Evolutionary conservation across 1,140 invertebrate genomes (phyloP).

Genomic region (Tetramorium parvispinum): DNA sequence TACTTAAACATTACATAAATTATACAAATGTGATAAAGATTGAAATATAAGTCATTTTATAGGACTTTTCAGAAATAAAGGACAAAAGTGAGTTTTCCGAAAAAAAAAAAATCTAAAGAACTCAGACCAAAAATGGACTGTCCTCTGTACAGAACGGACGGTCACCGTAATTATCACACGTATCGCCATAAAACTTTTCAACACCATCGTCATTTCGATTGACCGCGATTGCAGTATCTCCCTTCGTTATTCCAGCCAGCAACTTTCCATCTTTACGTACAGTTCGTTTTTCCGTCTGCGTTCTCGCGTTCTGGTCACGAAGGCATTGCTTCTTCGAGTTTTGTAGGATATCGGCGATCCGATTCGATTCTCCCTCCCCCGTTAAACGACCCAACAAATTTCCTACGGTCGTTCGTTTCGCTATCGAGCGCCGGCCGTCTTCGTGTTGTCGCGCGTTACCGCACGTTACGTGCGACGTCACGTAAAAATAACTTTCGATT

Average conservation of each 20-base stretch:
- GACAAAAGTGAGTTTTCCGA: no score
- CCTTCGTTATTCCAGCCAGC: not conserved
- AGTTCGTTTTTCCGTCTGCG: not conserved
- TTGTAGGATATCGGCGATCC: constrained; percentile 18
- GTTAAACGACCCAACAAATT: constrained; percentile 58
- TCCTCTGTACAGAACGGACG: no score
- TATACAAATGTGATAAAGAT: no score
- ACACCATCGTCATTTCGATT: not conserved
- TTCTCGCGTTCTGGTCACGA: constrained; percentile 44
- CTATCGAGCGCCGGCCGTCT: constrained; percentile 63
- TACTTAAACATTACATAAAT: no score
- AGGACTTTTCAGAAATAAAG: no score
- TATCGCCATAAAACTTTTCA: not conserved
- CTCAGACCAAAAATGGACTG: no score
- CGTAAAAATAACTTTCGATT: constrained; percentile 79
- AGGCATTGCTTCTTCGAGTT: constrained; percentile 22
- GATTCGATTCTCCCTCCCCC: not conserved
- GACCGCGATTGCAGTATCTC: not conserved
- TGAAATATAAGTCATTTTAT: no score
- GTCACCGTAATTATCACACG: not conserved
- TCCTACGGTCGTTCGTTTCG: constrained; percentile 57
- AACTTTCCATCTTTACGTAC: constrained; percentile 37
- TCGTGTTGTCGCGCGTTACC: constrained; percentile 50
- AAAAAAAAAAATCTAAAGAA: no score
- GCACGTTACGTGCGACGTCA: constrained; percentile 48